phyloP scores from a whole-genome alignment of 2,797 vertebrate species.

The Poecilia velifera region DNA sequence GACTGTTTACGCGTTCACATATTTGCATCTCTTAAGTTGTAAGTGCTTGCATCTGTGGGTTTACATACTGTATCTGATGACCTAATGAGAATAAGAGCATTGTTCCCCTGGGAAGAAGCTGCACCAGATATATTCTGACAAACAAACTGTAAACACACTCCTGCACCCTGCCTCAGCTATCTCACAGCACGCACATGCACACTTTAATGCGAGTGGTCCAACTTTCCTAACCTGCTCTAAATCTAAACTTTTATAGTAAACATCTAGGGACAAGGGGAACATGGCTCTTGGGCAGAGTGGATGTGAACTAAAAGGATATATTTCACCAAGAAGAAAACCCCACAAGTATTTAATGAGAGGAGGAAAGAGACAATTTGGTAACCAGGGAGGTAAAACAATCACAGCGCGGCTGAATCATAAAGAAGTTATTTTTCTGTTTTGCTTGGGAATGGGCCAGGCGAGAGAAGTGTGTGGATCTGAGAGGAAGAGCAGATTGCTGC shows the following conservation, averaged over 20 bases:
- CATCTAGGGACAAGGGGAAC: conserved; percentile 77
- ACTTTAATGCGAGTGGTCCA: conserved; percentile 60
- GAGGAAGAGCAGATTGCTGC: conserved; percentile 39
- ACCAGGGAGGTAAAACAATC: conserved; percentile 79
- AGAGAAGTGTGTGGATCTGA: conserved; percentile 54
- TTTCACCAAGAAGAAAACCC: conserved; percentile 70
- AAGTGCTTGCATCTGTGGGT: conserved; percentile 78
- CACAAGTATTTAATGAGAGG: conserved; percentile 66
- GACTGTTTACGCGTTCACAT: conserved; percentile 70
- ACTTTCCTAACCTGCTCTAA: conserved; percentile 80
- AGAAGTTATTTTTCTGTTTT: conserved; percentile 82
- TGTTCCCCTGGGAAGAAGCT: conserved; percentile 73
- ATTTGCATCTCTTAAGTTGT: conserved; percentile 63
- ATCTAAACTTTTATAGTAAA: conserved; percentile 84
- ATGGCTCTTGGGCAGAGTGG: conserved; percentile 74
- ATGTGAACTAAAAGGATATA: conserved; percentile 77
- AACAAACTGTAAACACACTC: conserved; percentile 77
- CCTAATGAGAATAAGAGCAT: conserved; percentile 75
- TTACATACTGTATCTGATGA: conserved; percentile 69
- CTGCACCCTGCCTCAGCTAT: conserved; percentile 54
- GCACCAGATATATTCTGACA: conserved; percentile 59
- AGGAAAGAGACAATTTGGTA: conserved; percentile 61
- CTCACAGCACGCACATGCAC: conserved; percentile 56
- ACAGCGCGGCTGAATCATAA: conserved; percentile 83
- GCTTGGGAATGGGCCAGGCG: conserved; percentile 74